phyloP scores from a whole-genome alignment of 2,888 invertebrate species.

The Theretra japonica region DNA sequence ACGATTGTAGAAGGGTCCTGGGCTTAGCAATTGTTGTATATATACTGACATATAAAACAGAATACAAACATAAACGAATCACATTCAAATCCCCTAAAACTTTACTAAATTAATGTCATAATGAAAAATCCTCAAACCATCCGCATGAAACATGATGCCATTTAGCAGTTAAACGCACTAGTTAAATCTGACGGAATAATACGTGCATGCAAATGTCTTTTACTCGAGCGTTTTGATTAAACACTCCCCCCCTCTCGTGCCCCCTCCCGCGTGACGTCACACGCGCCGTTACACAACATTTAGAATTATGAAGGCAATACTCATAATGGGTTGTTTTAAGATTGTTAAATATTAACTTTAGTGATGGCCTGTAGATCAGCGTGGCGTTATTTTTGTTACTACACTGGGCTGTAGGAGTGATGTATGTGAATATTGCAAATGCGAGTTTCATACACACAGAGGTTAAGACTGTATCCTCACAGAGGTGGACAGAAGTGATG shows the following conservation, averaged over 20 bases:
- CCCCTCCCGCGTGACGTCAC: constrained; percentile 62
- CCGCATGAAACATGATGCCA: constrained; percentile 16
- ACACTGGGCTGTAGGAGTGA: too few relatives aligned
- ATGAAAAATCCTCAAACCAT: neutral
- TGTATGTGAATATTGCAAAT: too few relatives aligned
- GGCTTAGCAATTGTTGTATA: too few relatives aligned
- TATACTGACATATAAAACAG: neutral
- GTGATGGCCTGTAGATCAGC: neutral
- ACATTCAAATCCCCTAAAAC: neutral
- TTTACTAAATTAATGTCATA: neutral
- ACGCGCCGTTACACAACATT: constrained; percentile 64
- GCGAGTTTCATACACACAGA: too few relatives aligned
- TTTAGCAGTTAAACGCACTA: constrained; percentile 26
- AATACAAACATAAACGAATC: neutral
- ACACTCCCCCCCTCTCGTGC: constrained; percentile 23
- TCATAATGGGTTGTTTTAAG: constrained; percentile 10
- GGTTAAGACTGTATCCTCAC: too few relatives aligned
- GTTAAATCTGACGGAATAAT: constrained; percentile 73
- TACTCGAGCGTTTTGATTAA: constrained; percentile 66
- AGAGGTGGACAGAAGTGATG: too few relatives aligned
- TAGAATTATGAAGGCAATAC: constrained; percentile 45
- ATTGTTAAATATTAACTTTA: constrained; percentile 7
- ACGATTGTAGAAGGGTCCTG: too few relatives aligned
- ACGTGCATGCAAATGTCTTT: constrained; percentile 69
- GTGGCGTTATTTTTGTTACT: too few relatives aligned